Base-by-base conservation (phyloP, 2,113 vertebrate species). In the Lonchura striata region DNA sequence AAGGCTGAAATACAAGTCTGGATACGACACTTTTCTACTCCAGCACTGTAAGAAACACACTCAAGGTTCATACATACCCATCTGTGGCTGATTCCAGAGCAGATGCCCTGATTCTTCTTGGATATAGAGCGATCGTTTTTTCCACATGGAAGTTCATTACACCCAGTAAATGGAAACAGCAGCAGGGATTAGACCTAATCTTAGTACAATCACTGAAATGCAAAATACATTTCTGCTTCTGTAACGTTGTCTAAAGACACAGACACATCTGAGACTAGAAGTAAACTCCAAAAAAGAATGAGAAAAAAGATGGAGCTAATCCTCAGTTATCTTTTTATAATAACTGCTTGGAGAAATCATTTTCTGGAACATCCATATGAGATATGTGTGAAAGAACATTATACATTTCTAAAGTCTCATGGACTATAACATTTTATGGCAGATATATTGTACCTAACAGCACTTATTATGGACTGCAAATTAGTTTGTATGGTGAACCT, bases 51-150 rank as follows among this genome's bases (percentile, higher is more conserved):
- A 13, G 65, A 61, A 82, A 5, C 11, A 41, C 53, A 14, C 63
- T 64, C 25, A 27, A 64, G 65, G 74, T 79, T 94, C 78, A 31
- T 71, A 33, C 37, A 65, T 33, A 57, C 11, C 71, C 92, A 93
- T 90, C 86, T 95, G 92, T 41, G 59, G n/a, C 21, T 93, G 86
- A 83, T 86, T 94, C 50, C 72, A 90, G 39, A 88, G 4, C 86
- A 96, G 92, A 92, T 83, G 82, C 47, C 82, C 42, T 41, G 46
- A 72, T 80, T 82, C 90, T 87, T 79, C 50, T 42, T 88, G 42
- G 35, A 22, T 77, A 20, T 13, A 69, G 30, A 37, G 28, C 57
- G 25, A 2, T 0, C 50, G 28, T 13, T 90, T 79, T 47, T 46
- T 59, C 53, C 63, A 70, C 77, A 35, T 39, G 65, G 41, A 79